Conservation (phyloP, 1,140 invertebrate genomes). For the Euura saliciscinereae region DNA sequence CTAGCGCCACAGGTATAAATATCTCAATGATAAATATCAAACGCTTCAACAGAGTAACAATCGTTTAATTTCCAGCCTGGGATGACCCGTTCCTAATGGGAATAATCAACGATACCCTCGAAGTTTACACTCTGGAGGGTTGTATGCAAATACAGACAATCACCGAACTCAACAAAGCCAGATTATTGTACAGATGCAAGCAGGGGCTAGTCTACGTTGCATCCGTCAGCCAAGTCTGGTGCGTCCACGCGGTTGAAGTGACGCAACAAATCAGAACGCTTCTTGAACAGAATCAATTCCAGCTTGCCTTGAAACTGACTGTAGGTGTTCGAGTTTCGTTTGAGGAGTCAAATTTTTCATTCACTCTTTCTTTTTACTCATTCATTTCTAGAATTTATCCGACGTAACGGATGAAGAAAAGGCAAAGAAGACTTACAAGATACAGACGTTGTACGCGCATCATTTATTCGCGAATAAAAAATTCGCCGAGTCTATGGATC, state of each 20-base stretch:
- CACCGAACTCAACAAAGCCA: conserved; percentile 72
- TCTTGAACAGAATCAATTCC: conserved; percentile 88
- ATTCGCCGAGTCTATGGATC: conserved; percentile 88
- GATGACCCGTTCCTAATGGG: conserved; percentile 91
- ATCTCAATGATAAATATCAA: conserved; percentile 33
- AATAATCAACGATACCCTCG: conserved; percentile 78
- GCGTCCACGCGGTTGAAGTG: conserved; percentile 78
- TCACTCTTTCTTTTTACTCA: too few species aligned
- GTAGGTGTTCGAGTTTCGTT: conserved; percentile 62
- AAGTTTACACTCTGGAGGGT: conserved; percentile 79
- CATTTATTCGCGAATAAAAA: conserved; percentile 88
- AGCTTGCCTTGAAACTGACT: conserved; percentile 91
- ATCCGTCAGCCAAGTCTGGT: conserved; percentile 87
- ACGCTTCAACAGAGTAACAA: conserved; percentile 15
- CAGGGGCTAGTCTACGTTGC: conserved; percentile 85
- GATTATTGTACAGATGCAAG: conserved; percentile 71
- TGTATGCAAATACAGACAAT: conserved; percentile 64
- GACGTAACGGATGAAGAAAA: conserved; percentile 84
- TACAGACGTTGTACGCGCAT: conserved; percentile 89
- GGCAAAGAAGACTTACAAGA: conserved; percentile 79
- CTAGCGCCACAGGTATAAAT: conserved; percentile 71
- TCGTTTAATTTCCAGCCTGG: conserved; percentile 70
- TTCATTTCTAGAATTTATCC: conserved; percentile 75
- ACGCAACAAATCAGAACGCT: conserved; percentile 82
- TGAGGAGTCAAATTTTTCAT: not conserved